Evolutionary conservation across 2,113 vertebrate species (phyloP).

Genomic region (Prunella fulvescens): DNA sequence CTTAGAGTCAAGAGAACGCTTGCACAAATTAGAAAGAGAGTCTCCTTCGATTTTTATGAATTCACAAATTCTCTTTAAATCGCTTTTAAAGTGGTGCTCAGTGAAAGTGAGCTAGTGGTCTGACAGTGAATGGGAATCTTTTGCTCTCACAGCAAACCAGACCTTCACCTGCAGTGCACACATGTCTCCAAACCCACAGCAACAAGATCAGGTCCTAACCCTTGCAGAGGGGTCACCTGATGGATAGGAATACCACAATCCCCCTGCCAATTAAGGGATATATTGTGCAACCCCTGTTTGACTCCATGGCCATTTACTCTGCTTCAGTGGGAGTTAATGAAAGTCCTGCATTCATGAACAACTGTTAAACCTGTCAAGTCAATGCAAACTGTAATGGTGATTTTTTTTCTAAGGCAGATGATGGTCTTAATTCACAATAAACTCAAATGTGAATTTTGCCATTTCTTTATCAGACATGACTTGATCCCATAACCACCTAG

Average conservation of each 20-base stretch:
- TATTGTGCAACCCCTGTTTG: neutral
- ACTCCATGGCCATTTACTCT: conserved; percentile 4
- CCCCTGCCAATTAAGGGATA: conserved; percentile 19
- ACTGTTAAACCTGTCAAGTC: conserved; percentile 9
- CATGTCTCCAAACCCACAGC: neutral
- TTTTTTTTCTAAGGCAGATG: neutral
- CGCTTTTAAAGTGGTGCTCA: neutral
- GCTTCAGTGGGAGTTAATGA: conserved; percentile 17
- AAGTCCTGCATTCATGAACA: neutral
- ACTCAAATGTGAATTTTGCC: neutral
- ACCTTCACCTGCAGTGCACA: neutral
- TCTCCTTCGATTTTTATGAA: neutral
- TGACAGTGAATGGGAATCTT: neutral
- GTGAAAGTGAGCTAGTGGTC: neutral
- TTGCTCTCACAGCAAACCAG: neutral
- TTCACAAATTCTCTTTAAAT: neutral
- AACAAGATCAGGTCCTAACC: conserved; percentile 38
- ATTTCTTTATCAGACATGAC: neutral
- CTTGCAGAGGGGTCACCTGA: neutral
- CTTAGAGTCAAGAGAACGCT: neutral
- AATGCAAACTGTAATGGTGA: neutral
- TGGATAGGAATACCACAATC: conserved; percentile 52
- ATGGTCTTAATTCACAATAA: neutral
- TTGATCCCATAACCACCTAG: neutral
- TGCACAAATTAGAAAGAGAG: neutral